Percentiles rank a stretch among this genome's conserved stretches.
These are phyloP conservation scores for Calameuta idolon DNA, from an alignment of 2,888 invertebrate genomes.

Conservation along the genomic window DNA sequence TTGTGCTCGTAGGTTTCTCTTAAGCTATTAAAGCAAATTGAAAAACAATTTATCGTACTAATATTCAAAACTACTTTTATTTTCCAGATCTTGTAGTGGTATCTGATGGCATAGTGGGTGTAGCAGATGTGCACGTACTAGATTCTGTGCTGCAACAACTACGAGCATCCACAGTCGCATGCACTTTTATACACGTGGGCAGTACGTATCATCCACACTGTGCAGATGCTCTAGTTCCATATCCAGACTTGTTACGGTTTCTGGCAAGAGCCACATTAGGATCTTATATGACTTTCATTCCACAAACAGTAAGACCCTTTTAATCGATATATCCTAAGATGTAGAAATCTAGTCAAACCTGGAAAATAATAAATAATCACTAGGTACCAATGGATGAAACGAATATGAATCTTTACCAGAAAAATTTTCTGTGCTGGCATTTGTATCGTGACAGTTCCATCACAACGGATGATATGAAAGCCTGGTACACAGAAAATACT, in stretches of 20 bases:
- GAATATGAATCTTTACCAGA: conserved; percentile 72
- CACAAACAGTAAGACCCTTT: conserved; percentile 65
- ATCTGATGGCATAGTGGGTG: conserved; percentile 80
- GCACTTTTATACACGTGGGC: conserved; percentile 81
- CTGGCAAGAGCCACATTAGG: conserved; percentile 82
- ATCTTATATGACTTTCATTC: conserved; percentile 73
- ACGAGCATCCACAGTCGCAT: conserved; percentile 78
- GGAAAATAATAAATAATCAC: background rate
- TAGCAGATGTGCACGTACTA: conserved; percentile 79
- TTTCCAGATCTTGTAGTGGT: conserved; percentile 76
- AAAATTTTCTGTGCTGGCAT: conserved; percentile 70
- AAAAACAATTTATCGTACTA: background rate
- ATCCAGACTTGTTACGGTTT: conserved; percentile 80
- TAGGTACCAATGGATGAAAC: conserved; percentile 41
- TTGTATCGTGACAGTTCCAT: conserved; percentile 47
- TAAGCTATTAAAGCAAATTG: background rate
- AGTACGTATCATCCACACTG: conserved; percentile 76
- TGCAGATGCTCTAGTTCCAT: conserved; percentile 78
- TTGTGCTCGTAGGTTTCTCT: conserved; percentile 73
- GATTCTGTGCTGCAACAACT: conserved; percentile 80
- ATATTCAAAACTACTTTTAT: background rate
- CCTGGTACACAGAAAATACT: conserved; percentile 66
- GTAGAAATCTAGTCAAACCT: background rate
- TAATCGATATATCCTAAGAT: background rate
- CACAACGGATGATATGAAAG: conserved; percentile 32